Conservation (phyloP, 2,888 invertebrate species). For the Brenthis hecate region DNA sequence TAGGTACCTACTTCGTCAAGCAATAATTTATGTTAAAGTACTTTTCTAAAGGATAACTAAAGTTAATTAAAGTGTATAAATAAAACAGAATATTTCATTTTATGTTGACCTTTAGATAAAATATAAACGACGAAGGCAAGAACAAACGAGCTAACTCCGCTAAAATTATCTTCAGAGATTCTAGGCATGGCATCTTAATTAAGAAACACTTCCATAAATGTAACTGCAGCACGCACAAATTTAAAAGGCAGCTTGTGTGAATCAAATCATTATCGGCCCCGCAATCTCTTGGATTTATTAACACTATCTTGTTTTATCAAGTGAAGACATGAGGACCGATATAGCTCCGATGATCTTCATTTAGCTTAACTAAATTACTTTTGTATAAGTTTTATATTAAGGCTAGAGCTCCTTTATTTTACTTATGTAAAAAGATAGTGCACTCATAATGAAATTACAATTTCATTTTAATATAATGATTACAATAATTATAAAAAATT, state of each 20-base stretch:
- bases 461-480: too few species aligned
- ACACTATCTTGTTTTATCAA: constrained; percentile 50
- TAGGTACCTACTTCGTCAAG: too few species aligned
- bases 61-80: not conserved
- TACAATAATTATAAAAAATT: too few species aligned
- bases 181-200: constrained; percentile 42
- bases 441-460: too few species aligned
- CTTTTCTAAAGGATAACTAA: not conserved
- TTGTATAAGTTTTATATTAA: not conserved
- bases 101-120: constrained; percentile 31
- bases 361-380: not conserved
- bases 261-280: constrained; percentile 70
- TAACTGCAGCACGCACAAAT: constrained; percentile 63
- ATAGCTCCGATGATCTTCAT: constrained; percentile 24
- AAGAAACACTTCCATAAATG: constrained; percentile 61
- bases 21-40: not conserved
- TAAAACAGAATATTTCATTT: constrained; percentile 15
- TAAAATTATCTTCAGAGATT: constrained; percentile 40
- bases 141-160: constrained; percentile 27
- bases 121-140: constrained; percentile 26
- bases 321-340: constrained; percentile 23
- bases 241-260: constrained; percentile 65
- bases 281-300: constrained; percentile 61
- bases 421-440: too few species aligned
- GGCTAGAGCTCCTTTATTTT: too few species aligned